A percentile compares a stretch with the other conserved stretches of the same genome.
Conservation (phyloP, 2,888 invertebrate genomes). For the Sphecodes monilicornis region DNA sequence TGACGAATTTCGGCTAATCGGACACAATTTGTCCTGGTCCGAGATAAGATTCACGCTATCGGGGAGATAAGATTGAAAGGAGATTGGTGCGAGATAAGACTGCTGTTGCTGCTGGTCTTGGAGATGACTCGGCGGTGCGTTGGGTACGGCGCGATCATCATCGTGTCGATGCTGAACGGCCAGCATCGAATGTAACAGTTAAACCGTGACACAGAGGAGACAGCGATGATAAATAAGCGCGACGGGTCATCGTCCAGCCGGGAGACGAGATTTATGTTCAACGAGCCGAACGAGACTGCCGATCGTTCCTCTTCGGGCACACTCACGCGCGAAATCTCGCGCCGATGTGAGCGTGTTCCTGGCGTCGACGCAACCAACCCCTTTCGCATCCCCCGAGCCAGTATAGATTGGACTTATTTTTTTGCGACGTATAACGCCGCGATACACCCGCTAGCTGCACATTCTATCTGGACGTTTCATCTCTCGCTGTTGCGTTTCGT, state of each 20-base stretch:
- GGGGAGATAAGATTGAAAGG: neutral
- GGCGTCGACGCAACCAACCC: conserved; percentile 32
- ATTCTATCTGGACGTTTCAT: neutral
- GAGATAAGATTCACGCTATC: conserved; percentile 5
- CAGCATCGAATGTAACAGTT: conserved; percentile 59
- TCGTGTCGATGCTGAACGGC: conserved; percentile 24
- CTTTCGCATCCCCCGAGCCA: conserved; percentile 28
- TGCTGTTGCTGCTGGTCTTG: neutral
- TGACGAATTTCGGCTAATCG: conserved; percentile 21
- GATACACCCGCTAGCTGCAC: neutral
- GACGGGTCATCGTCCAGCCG: conserved; percentile 79
- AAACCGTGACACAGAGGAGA: conserved; percentile 54
- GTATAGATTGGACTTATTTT: conserved; percentile 23
- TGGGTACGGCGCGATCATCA: neutral
- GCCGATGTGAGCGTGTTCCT: conserved; percentile 3
- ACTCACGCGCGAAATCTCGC: conserved; percentile 46
- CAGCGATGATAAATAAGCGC: conserved; percentile 75
- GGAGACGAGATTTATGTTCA: conserved; percentile 79
- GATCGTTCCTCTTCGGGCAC: conserved; percentile 56
- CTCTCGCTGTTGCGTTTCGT: neutral
- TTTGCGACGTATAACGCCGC: neutral
- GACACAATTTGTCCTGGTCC: neutral
- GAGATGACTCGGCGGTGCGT: neutral
- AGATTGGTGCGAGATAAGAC: neutral
- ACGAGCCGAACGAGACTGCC: conserved; percentile 74